These are phyloP conservation scores for Stenodera caucasica DNA, from an alignment of 2,888 invertebrate genomes.

Conservation along the genomic window DNA sequence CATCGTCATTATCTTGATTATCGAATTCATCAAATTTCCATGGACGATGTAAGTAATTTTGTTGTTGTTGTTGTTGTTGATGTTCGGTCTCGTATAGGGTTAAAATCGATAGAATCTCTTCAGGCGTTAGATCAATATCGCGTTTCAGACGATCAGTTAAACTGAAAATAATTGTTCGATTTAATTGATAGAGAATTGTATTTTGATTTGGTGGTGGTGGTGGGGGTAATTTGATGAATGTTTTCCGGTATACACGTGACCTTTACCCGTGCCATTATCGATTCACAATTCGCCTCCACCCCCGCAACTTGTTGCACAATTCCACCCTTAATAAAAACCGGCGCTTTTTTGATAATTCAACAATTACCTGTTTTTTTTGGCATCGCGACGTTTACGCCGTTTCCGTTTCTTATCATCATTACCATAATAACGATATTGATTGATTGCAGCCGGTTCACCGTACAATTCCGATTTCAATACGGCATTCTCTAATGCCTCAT, in stretches of 20 bases:
- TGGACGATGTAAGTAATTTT: conserved; percentile 50
- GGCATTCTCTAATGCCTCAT: conserved; percentile 61
- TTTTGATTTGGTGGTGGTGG: no score
- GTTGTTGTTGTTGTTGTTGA: conserved; percentile 43
- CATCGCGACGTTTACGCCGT: conserved; percentile 46
- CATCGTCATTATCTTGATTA: conserved; percentile 57
- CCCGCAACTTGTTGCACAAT: background rate
- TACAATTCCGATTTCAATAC: conserved; percentile 66
- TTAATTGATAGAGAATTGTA: no score
- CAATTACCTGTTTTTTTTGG: conserved; percentile 45
- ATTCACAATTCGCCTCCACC: background rate
- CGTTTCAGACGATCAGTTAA: conserved; percentile 59
- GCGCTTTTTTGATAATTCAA: background rate
- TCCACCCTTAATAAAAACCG: background rate
- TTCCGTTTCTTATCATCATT: conserved; percentile 29
- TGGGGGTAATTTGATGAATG: no score
- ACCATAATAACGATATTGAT: conserved; percentile 52
- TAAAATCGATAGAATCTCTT: conserved; percentile 63
- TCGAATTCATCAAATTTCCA: conserved; percentile 57
- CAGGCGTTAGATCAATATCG: conserved; percentile 64
- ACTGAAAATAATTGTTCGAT: conserved; percentile 38
- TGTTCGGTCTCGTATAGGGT: conserved; percentile 65
- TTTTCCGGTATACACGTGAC: background rate
- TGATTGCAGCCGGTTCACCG: conserved; percentile 62
- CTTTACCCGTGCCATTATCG: background rate